Base-by-base conservation (phyloP, 2,888 invertebrate genomes). In the Nomada lathburiana region DNA sequence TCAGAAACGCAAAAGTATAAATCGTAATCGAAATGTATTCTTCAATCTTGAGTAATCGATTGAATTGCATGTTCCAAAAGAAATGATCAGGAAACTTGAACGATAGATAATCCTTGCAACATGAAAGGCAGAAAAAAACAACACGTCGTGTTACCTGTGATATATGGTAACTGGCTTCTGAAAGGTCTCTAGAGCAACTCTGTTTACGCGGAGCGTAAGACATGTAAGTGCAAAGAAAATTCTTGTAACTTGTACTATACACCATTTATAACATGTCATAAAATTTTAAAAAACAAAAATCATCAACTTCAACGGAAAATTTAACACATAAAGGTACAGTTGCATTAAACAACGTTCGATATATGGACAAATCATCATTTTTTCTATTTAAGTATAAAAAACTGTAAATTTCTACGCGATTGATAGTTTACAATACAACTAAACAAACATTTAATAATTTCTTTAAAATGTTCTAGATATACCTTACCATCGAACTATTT, bases 111-210 rank as follows among this genome's bases (percentile, higher is more conserved):
- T 26, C 60, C 47, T 53, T 74, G 79, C 65, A 72, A 80, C 23
- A 50, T 67, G 80, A 80, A 72, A 80, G 72, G 80, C 72, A 67
- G 16, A 64, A 82, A 72, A 72, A 63, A 80, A 72, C 59, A 80
- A 76, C 78, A 74, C 73, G 63, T 76, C 80, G 47, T 57, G 76
- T 84, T 88, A 87, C 80, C 79, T 88, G 86, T 77, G 79, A 73
- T 65, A 87, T 82, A 87, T 88, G 82, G 52, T 87, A 88, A 88
- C 82, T 88, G 83, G 83, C 68, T 83, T 88, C 81, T 85, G 80
- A 88, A 88, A 87, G 82, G 65, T 87, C 82, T 87, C 88, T 87
- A 86, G 82, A 75, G 79, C 82, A 84, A 87, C 82, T 88, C 86
- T 87, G 87, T 86, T 87, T 87, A 86, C 80, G 76, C 80, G 78